Evolutionary conservation across 64 coral and sea anemone genomes (phyloP).

Genomic region (Stylophora pistillata): DNA sequence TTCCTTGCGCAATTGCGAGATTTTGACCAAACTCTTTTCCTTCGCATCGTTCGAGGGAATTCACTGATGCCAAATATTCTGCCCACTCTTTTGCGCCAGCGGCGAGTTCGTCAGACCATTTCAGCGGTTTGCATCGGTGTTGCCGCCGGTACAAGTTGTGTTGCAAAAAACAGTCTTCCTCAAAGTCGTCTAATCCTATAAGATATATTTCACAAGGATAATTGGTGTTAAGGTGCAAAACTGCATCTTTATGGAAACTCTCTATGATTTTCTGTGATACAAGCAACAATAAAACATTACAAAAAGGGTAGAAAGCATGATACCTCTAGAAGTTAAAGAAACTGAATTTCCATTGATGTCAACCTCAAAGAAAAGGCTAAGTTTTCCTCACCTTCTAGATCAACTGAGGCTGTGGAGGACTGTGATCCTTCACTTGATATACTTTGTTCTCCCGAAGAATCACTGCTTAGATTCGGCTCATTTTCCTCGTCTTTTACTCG

Average conservation of each 20-base stretch:
- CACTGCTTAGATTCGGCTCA: slow-evolving; percentile 19
- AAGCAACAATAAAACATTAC: too few species aligned
- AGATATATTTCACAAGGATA: not conserved
- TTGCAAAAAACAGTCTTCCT: slow-evolving; percentile 70
- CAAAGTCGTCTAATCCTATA: slow-evolving; percentile 78
- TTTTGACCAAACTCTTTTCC: slow-evolving; percentile 80
- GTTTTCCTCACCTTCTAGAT: slow-evolving; percentile 28
- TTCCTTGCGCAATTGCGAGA: slow-evolving; percentile 39
- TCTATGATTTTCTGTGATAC: too few species aligned
- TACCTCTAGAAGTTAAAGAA: too few species aligned
- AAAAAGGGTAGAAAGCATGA: too few species aligned
- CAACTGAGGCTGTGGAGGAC: slow-evolving; percentile 5
- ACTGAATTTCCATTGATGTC: too few species aligned
- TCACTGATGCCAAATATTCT: slow-evolving; percentile 63
- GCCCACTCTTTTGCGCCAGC: slow-evolving; percentile 61
- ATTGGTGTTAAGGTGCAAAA: too few species aligned
- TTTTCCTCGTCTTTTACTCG: not conserved
- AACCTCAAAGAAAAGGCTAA: not conserved
- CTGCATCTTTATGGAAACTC: too few species aligned
- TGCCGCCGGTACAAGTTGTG: slow-evolving; percentile 92
- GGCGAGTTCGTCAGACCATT: slow-evolving; percentile 81
- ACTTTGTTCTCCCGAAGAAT: slow-evolving; percentile 32
- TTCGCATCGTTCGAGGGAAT: slow-evolving; percentile 45
- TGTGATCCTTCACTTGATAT: slow-evolving; percentile 24
- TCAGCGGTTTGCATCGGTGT: slow-evolving; percentile 61